Conservation (phyloP, 2,113 vertebrate species). For the Ammodytes dubius region DNA sequence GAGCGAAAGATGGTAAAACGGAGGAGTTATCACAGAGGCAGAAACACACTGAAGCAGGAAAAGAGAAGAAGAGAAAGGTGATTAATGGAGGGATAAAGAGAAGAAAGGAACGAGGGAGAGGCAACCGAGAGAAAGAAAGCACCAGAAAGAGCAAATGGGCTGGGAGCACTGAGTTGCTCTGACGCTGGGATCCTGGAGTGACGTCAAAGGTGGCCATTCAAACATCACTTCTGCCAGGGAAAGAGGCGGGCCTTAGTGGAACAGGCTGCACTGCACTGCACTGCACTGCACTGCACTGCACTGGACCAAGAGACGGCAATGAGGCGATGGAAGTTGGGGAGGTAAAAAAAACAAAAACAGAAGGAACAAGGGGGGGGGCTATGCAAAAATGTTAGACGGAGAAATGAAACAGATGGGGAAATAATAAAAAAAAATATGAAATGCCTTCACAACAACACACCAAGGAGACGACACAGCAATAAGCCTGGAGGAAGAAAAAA, state of each 20-base stretch:
- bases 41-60: neutral
- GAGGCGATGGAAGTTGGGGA: conserved; percentile 40
- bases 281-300: conserved; percentile 45
- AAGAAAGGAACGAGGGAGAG: conserved; percentile 37
- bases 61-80: neutral
- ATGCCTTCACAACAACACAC: conserved; percentile 8
- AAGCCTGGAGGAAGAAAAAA: neutral
- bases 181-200: conserved; percentile 68
- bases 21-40: neutral
- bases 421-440: conserved; percentile 21
- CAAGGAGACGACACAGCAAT: neutral
- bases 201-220: conserved; percentile 78
- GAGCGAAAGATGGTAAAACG: neutral
- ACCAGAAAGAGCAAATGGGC: conserved; percentile 56
- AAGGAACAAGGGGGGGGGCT: neutral
- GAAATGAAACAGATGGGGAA: neutral
- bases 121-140: conserved; percentile 59
- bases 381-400: neutral
- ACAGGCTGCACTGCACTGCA: conserved; percentile 48
- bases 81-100: conserved; percentile 42
- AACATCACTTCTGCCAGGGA: conserved; percentile 71
- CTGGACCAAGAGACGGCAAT: conserved; percentile 40
- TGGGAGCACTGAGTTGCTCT: conserved; percentile 70
- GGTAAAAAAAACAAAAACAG: conserved; percentile 21
- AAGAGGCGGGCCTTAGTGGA: conserved; percentile 43